Conservation (phyloP, 1,140 invertebrate genomes). For the Chironomus tepperi region DNA sequence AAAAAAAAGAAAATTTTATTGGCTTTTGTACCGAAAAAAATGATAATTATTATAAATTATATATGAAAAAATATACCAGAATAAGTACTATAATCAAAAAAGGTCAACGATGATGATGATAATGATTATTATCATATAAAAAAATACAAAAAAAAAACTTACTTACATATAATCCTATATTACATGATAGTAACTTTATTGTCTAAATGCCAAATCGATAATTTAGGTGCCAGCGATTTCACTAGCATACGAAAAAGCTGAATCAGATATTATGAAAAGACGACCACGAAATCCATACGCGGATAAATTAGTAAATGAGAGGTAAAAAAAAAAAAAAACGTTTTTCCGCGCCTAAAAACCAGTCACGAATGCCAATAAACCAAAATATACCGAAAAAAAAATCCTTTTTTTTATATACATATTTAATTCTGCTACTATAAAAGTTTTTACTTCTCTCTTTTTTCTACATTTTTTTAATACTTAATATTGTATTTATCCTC, state of each 20-base stretch:
- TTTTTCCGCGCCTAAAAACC: not conserved
- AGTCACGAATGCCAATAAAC: not conserved
- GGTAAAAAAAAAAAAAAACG: no score
- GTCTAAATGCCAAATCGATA: constrained; percentile 12
- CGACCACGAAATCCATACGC: constrained; percentile 86
- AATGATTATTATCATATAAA: no score
- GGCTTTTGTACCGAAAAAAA: not conserved
- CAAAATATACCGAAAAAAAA: not conserved
- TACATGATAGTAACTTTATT: not conserved
- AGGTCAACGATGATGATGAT: no score
- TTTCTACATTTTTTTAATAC: not conserved
- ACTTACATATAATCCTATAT: constrained; percentile 30
- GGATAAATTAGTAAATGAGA: constrained; percentile 97
- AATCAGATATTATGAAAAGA: constrained; percentile 99
- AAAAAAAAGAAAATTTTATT: not conserved
- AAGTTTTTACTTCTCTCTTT: not conserved
- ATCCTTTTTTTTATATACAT: not conserved
- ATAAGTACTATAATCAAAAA: no score
- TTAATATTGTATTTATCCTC: not conserved
- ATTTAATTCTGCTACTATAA: not conserved
- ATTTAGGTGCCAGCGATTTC: constrained; percentile 92
- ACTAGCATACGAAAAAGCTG: constrained; percentile 94
- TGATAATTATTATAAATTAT: no score
- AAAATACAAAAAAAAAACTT: not conserved
- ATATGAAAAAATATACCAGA: no score